A percentile compares a stretch with the other conserved stretches of the same genome.
Evolutionary conservation across 2,113 vertebrate species (phyloP).

Genomic region (Hirundichthys speculiger): DNA sequence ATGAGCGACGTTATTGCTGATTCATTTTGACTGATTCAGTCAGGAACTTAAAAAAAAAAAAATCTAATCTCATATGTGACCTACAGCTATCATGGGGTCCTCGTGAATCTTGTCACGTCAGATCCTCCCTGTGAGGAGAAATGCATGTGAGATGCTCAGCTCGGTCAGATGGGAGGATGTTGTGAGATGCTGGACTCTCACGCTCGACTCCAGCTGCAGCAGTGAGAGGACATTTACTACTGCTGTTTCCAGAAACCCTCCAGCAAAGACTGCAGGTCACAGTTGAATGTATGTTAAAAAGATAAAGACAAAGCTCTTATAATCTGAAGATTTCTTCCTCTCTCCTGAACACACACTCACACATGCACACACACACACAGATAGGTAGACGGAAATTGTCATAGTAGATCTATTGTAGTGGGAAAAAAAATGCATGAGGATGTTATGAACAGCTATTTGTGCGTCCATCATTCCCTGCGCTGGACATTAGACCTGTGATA

Average conservation of each 20-base stretch:
- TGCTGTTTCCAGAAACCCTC: constrained; percentile 21
- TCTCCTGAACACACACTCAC: constrained; percentile 5
- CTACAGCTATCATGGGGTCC: constrained; percentile 20
- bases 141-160: constrained; percentile 75
- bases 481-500: constrained; percentile 92
- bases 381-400: constrained; percentile 25
- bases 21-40: constrained; percentile 80
- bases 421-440: constrained; percentile 23
- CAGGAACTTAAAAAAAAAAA: constrained; percentile 48
- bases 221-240: constrained; percentile 12
- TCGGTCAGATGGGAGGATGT: constrained; percentile 55
- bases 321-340: constrained; percentile 24
- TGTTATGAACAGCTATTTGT: constrained; percentile 17
- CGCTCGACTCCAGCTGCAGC: constrained; percentile 16
- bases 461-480: constrained; percentile 23
- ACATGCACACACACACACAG: constrained; percentile 12
- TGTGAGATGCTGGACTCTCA: constrained; percentile 36
- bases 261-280: constrained; percentile 33
- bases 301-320: constrained; percentile 29
- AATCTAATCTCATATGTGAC: constrained; percentile 39
- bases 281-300: constrained; percentile 38
- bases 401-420: constrained; percentile 23
- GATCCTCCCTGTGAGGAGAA: constrained; percentile 30
- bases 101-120: background rate
- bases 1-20: constrained; percentile 91